A percentile compares a stretch with the other conserved stretches of the same genome.
Evolutionary conservation across 2,113 vertebrate species (phyloP).

Genomic region (Aepyceros melampus): DNA sequence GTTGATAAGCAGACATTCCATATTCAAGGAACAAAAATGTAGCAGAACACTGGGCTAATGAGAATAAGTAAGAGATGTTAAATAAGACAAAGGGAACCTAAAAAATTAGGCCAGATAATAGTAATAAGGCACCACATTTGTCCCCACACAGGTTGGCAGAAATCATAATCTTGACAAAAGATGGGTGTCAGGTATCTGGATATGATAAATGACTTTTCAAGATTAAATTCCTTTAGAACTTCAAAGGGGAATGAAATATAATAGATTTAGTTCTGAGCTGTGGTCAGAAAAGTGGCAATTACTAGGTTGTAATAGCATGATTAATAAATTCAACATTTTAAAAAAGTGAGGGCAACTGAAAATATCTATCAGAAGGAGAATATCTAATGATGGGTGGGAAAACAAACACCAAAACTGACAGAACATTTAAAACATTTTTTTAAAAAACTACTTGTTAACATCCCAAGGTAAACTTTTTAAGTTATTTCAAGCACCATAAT

Average conservation of each 20-base stretch:
- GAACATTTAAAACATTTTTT: background rate
- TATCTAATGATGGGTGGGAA: background rate
- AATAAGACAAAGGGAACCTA: background rate
- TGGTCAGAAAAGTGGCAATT: slow-evolving; percentile 27
- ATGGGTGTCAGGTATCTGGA: background rate
- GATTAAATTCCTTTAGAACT: slow-evolving; percentile 9
- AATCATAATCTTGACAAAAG: slow-evolving; percentile 20
- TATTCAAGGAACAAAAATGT: slow-evolving; percentile 6
- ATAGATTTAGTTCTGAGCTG: background rate
- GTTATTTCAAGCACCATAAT: background rate
- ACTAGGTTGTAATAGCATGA: background rate
- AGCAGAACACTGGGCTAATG: background rate
- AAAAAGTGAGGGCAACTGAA: background rate
- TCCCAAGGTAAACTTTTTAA: background rate
- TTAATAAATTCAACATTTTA: background rate
- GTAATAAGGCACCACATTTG: background rate
- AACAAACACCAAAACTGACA: background rate
- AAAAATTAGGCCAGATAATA: background rate
- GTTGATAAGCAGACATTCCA: background rate
- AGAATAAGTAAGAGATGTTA: background rate
- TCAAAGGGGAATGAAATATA: background rate
- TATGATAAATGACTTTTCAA: background rate
- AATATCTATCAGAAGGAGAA: background rate
- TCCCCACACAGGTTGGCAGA: background rate
- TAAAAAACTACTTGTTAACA: background rate